A percentile compares a stretch with the other conserved stretches of the same genome.
Conservation (phyloP, 2,797 vertebrate genomes). For the Thalassophryne amazonica region DNA sequence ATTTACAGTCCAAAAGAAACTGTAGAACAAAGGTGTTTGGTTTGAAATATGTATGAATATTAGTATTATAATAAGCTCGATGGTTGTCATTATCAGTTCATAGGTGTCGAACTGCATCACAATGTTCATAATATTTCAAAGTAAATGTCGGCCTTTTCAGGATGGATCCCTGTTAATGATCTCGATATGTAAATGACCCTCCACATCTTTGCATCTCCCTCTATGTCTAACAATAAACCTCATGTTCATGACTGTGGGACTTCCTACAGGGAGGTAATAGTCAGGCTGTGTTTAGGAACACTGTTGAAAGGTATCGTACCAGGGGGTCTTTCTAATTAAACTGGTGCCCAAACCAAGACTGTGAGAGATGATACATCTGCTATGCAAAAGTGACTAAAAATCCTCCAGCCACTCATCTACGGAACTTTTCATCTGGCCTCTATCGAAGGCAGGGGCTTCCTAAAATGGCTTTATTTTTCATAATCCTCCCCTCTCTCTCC, state of each 20-base stretch:
- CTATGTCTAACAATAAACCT: slow-evolving; percentile 41
- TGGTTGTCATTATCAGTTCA: slow-evolving; percentile 12
- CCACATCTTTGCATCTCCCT: slow-evolving; percentile 42
- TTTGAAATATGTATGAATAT: background rate
- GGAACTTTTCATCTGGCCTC: slow-evolving; percentile 72
- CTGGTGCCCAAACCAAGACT: slow-evolving; percentile 60
- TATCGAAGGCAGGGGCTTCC: slow-evolving; percentile 57
- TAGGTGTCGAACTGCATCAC: slow-evolving; percentile 18
- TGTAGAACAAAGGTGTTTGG: background rate
- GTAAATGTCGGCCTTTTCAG: slow-evolving; percentile 37
- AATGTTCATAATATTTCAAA: slow-evolving; percentile 32
- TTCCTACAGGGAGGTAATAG: slow-evolving; percentile 49
- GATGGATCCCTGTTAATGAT: slow-evolving; percentile 58
- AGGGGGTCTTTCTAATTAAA: slow-evolving; percentile 82
- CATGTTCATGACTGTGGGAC: slow-evolving; percentile 58
- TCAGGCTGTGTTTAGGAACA: slow-evolving; percentile 61
- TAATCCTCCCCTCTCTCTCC: slow-evolving; percentile 60
- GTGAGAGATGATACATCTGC: slow-evolving; percentile 65
- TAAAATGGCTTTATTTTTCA: slow-evolving; percentile 79
- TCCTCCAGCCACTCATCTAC: slow-evolving; percentile 70
- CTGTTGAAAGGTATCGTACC: slow-evolving; percentile 65
- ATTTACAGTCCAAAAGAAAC: background rate
- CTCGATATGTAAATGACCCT: slow-evolving; percentile 56
- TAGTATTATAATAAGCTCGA: background rate
- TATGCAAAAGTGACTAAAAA: slow-evolving; percentile 59